Base-by-base conservation (phyloP, 1,140 invertebrate genomes). In the Hydropsyche tenuis region DNA sequence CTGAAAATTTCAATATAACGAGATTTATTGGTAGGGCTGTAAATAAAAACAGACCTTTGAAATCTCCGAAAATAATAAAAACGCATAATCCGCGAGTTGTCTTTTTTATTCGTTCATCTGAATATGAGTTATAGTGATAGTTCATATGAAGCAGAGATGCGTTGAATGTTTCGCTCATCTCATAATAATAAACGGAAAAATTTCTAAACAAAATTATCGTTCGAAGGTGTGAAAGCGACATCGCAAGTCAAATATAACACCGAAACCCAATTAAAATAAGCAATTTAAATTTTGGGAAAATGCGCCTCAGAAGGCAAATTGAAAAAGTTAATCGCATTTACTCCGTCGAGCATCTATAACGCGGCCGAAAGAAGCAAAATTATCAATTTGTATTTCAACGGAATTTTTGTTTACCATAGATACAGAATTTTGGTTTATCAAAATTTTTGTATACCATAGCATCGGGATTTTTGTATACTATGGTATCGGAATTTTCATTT, bases 1-100 rank as follows among this genome's bases (percentile, higher is more conserved):
- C 22, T 48, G 45, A 46, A 68, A 68, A 48, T 48, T 68, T 68
- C 65, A 68, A 68, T 68, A 43, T 68, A 68, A 48, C 23, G 23
- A 68, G 65, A 68, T 68, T 68, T 68, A 68, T 68, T 27, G 65
- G 23, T 22, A 18, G 14, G 12, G 23, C 23, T 43, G 23, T 14
- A 48, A 65, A 68, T 68, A 68, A 22, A 68, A 16, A 68, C 42
- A 46, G 23, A 45, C 6, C 20, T 43, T 43, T 16, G 42, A 46
- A 48, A 65, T 14, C 11, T 16, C 7, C 22, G 22, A 60, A 60
- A 14, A 22, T 51, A 22, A 51, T 51, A 51, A 5, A 51, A 16
- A 4, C 4, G 48, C 3, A n/a, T 22, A 37, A 37, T 4, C 9
- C 3, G 9, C 30, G 30, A 4, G 9, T 37, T 9, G 51, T 22